phyloP scores from a whole-genome alignment of 2,113 vertebrate genomes.

The Ardeotis arabs region DNA sequence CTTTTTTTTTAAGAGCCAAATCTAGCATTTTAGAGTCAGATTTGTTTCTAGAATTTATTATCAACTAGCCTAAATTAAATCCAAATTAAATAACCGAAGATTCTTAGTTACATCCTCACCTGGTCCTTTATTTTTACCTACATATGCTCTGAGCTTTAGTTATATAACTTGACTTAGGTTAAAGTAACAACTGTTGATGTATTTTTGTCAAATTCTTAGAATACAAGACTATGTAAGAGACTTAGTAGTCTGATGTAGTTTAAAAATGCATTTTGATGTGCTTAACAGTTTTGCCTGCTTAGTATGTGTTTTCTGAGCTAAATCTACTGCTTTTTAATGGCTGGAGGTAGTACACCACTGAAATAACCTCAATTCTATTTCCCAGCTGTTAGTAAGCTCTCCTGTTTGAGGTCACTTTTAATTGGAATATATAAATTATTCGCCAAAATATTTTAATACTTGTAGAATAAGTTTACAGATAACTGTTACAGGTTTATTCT shows the following conservation, averaged over 20 bases:
- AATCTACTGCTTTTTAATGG: neutral
- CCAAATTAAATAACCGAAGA: neutral
- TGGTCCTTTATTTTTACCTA: neutral
- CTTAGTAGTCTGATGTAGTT: neutral
- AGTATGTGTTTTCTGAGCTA: neutral
- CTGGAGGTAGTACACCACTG: neutral
- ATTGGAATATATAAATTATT: neutral
- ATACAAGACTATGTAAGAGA: neutral
- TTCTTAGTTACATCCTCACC: neutral
- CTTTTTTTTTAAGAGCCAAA: neutral
- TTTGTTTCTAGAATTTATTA: neutral
- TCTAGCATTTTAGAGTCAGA: neutral
- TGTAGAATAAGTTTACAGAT: neutral
- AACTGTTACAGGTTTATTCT: neutral
- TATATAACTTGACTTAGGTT: neutral
- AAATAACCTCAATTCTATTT: neutral
- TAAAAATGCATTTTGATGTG: neutral
- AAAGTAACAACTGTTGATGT: neutral
- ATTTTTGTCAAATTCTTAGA: neutral
- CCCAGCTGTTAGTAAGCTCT: neutral
- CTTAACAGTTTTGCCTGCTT: neutral
- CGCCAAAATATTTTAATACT: neutral
- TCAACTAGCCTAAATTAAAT: neutral
- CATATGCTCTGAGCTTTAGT: neutral
- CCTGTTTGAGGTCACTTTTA: neutral